phyloP scores from a whole-genome alignment of 2,888 invertebrate genomes.

The Synergus japonicus region DNA sequence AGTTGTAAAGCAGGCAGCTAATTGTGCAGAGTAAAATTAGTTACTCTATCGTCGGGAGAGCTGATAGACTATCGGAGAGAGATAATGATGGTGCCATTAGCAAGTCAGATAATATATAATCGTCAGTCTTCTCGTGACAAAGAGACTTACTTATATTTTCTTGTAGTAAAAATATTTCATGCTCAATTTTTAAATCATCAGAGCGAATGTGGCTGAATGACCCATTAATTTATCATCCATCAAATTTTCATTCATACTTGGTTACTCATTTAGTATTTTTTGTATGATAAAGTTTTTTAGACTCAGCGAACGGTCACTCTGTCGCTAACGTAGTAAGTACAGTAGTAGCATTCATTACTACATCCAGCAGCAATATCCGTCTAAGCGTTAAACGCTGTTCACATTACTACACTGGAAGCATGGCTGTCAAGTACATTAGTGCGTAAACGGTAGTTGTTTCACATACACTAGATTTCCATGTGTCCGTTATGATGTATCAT shows the following conservation, averaged over 20 bases:
- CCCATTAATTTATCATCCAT: background rate
- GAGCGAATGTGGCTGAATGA: background rate
- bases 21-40: background rate
- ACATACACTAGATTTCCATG: background rate
- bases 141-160: background rate
- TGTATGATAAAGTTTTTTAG: background rate
- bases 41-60: background rate
- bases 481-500: slow-evolving; percentile 63
- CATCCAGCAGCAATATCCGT: slow-evolving; percentile 1
- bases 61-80: slow-evolving; percentile 5
- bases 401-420: background rate
- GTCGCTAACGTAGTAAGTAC: background rate
- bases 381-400: slow-evolving; percentile 1
- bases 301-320: background rate
- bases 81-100: background rate
- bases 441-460: slow-evolving; percentile 6
- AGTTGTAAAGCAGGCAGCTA: background rate
- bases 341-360: slow-evolving; percentile 6
- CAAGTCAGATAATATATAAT: background rate
- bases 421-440: background rate
- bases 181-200: background rate
- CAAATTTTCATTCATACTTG: background rate
- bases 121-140: background rate
- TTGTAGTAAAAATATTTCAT: background rate
- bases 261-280: background rate